phyloP scores from a whole-genome alignment of 2,797 vertebrate genomes.

The Phaenicophaeus curvirostris region DNA sequence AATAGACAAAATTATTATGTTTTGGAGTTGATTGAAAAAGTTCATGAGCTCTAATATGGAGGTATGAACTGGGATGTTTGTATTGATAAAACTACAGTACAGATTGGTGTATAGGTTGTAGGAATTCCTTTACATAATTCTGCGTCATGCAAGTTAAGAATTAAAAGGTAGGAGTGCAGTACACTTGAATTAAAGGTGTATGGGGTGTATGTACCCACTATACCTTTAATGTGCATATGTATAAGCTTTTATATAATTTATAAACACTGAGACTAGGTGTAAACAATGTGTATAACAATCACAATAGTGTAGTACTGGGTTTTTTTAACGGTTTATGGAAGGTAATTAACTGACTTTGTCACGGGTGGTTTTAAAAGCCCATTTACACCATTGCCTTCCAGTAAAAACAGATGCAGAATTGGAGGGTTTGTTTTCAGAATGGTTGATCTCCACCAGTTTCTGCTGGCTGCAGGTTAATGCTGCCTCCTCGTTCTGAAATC shows the following conservation, averaged over 20 bases:
- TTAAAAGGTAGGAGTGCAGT: neutral
- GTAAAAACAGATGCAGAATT: too few relatives aligned
- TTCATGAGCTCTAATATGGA: neutral
- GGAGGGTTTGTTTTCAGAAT: too few relatives aligned
- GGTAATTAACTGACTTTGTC: too few relatives aligned
- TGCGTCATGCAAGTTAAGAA: neutral
- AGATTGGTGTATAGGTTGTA: neutral
- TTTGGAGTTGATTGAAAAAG: neutral
- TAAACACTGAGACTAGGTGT: neutral
- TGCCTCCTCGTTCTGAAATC: too few relatives aligned
- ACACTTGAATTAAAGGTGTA: too few relatives aligned
- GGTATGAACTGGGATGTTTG: neutral
- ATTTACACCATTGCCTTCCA: too few relatives aligned
- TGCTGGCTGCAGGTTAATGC: too few relatives aligned
- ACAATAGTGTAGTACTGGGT: neutral
- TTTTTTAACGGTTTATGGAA: too few relatives aligned
- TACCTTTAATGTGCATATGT: neutral
- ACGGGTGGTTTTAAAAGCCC: too few relatives aligned
- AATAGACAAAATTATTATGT: neutral
- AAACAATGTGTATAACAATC: neutral
- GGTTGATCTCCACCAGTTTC: too few relatives aligned
- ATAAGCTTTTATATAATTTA: neutral
- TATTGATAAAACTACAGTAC: neutral
- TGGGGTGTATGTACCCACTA: fast-evolving
- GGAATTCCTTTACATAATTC: neutral